Base-by-base conservation (phyloP, 2,888 invertebrate genomes). In the Andrena praecox region DNA sequence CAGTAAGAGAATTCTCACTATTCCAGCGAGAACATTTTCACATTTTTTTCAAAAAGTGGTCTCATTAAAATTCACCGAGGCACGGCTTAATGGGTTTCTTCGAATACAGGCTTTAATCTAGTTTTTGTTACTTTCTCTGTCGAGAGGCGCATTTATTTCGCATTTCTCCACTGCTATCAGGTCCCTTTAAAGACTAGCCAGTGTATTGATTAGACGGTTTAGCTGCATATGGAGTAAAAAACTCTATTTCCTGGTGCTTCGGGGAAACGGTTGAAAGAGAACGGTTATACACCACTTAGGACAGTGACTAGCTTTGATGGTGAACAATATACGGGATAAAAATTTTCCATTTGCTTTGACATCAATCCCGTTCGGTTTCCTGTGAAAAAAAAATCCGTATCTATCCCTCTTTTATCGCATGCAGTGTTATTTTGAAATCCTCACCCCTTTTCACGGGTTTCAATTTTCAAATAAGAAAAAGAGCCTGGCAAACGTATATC, bases 271-370 rank as follows among this genome's bases (percentile, higher is more conserved):
- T 31, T 3, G 29, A 64, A 12, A 64, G 56, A 63, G 27, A 59
- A 56, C 16, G 31, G 56, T 67, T 59, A 10, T 60, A 31, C 56
- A 56, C 31, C 31, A 8, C 33, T 60, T 31, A 6, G 31, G 8
- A 16, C 3, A 10, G 50, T 8, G 33, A 52, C n/a, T 29, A 66
- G 29, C 2, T 73, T 24, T 20, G 4, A 42, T 4, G 35, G 6
- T 35, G 48, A 59, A 50, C 29, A 31, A 20, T 42, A 67, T 10
- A 7, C 24, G 33, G 20, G 52, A 54, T 54, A 35, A 35, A 64
- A 54, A 64, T 64, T 54, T 56, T 59, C 27, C 67, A 42, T 56
- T 56, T 42, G 59, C 20, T 67, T 56, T 24, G 67, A 66, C 56
- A 56, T 31, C 56, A 74, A 67, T 67, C 42, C 6, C 35, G 35